A percentile compares a stretch with the other conserved stretches of the same genome.
Conservation (phyloP, 1,140 invertebrate genomes). For the Drosophila malerkotliana region DNA sequence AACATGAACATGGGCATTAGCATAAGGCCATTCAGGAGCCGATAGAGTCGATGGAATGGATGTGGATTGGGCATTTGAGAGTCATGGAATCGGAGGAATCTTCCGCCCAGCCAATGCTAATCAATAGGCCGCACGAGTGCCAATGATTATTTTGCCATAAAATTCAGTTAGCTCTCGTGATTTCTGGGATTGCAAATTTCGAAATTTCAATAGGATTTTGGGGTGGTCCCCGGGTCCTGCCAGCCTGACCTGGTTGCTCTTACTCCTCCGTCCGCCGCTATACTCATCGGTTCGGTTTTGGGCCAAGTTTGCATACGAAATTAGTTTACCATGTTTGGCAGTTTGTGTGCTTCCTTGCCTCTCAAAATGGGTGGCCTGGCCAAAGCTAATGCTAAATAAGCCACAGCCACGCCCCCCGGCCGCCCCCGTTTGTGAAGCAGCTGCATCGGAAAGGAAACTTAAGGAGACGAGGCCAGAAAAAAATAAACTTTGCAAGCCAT, state of each 20-base stretch:
- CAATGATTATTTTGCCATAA: conserved; percentile 82
- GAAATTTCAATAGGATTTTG: conserved; percentile 73
- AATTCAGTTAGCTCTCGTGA: conserved; percentile 73
- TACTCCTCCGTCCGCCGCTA: background rate
- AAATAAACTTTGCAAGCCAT: conserved; percentile 61
- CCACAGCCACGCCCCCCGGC: conserved; percentile 50
- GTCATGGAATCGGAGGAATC: conserved; percentile 10
- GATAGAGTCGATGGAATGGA: background rate
- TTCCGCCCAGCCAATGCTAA: conserved; percentile 59
- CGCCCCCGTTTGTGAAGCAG: conserved; percentile 18
- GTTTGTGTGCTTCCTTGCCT: conserved; percentile 33
- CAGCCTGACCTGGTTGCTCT: conserved; percentile 10
- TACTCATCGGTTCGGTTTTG: conserved; percentile 8
- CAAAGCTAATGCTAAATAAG: conserved; percentile 78
- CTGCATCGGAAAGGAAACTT: conserved; percentile 35
- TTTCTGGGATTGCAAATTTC: conserved; percentile 41
- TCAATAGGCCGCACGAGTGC: conserved; percentile 79
- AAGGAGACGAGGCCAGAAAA: conserved; percentile 12
- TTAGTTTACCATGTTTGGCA: conserved; percentile 59
- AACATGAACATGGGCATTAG: conserved; percentile 67
- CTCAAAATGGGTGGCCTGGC: conserved; percentile 28
- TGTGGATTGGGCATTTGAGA: conserved; percentile 13
- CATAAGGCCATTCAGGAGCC: conserved; percentile 46
- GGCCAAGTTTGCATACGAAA: conserved; percentile 59
- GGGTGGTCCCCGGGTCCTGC: conserved; percentile 40